Conservation (phyloP, 2,888 invertebrate species). For the Drosophila barbarae region DNA sequence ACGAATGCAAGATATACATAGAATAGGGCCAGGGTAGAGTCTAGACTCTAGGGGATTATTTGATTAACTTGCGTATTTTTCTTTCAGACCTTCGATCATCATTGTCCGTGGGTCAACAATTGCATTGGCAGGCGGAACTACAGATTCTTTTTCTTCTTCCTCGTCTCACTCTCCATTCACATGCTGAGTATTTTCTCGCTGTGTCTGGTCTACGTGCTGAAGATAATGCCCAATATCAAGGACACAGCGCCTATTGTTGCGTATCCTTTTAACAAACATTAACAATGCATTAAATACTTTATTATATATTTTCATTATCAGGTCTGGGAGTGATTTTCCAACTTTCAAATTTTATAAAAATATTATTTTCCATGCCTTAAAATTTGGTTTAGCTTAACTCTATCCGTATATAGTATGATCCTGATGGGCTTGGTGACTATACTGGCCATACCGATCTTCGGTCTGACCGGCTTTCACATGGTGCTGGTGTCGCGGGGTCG, state of each 20-base stretch:
- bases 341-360: not conserved
- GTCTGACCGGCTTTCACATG: slow-evolving; percentile 98
- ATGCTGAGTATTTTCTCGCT: slow-evolving; percentile 98
- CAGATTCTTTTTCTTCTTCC: slow-evolving; percentile 99
- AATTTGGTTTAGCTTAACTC: slow-evolving; percentile 40
- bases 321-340: not conserved
- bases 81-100: slow-evolving; percentile 98
- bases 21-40: not conserved
- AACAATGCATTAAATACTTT: slow-evolving; percentile 10
- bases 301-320: not conserved
- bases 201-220: slow-evolving; percentile 94
- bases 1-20: not conserved
- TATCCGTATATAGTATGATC: slow-evolving; percentile 84
- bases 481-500: slow-evolving; percentile 97
- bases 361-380: not conserved
- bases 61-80: not conserved
- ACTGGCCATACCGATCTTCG: slow-evolving; percentile 97
- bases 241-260: slow-evolving; percentile 90
- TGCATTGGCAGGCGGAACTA: slow-evolving; percentile 98
- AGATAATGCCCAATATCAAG: slow-evolving; percentile 89
- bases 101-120: slow-evolving; percentile 99
- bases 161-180: slow-evolving; percentile 96
- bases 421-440: slow-evolving; percentile 95
- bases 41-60: not conserved
- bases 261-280: slow-evolving; percentile 85